Percentiles rank a stretch among this genome's conserved stretches.
Conservation (phyloP, 2,888 invertebrate genomes). For the Leptodirus hochenwartii region DNA sequence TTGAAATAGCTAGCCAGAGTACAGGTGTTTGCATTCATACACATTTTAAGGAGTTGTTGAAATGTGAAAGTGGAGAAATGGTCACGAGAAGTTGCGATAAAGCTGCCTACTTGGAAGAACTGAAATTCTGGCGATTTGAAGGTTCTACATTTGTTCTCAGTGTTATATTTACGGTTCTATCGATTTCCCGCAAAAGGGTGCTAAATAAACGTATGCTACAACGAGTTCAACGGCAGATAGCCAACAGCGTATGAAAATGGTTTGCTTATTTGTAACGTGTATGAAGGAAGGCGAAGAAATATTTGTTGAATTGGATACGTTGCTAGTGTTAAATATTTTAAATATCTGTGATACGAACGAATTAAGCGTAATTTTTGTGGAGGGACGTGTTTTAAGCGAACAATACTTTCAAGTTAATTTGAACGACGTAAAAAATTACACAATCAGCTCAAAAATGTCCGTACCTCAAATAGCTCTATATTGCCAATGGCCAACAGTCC, state of each 20-base stretch:
- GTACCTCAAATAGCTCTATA: slow-evolving; percentile 26
- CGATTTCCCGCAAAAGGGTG: slow-evolving; percentile 44
- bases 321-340: slow-evolving; percentile 40
- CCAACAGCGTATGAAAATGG: slow-evolving; percentile 33
- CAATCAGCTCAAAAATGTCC: slow-evolving; percentile 21
- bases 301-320: slow-evolving; percentile 32
- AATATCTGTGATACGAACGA: slow-evolving; percentile 35
- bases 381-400: slow-evolving; percentile 14
- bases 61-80: slow-evolving; percentile 58
- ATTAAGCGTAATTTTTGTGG: slow-evolving; percentile 27
- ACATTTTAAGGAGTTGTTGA: slow-evolving; percentile 65
- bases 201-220: slow-evolving; percentile 47
- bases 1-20: slow-evolving; percentile 67
- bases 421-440: slow-evolving; percentile 20
- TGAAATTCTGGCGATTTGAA: slow-evolving; percentile 70
- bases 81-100: slow-evolving; percentile 73
- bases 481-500: slow-evolving; percentile 45
- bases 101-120: slow-evolving; percentile 69
- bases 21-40: slow-evolving; percentile 69
- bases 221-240: slow-evolving; percentile 51
- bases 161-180: slow-evolving; percentile 42
- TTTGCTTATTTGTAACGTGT: slow-evolving; percentile 6
- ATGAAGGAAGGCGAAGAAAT: slow-evolving; percentile 1
- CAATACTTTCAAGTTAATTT: slow-evolving; percentile 22
- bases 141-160: slow-evolving; percentile 47